Base-by-base conservation (phyloP, 2,797 vertebrate genomes). In the Lepus townsendii region DNA sequence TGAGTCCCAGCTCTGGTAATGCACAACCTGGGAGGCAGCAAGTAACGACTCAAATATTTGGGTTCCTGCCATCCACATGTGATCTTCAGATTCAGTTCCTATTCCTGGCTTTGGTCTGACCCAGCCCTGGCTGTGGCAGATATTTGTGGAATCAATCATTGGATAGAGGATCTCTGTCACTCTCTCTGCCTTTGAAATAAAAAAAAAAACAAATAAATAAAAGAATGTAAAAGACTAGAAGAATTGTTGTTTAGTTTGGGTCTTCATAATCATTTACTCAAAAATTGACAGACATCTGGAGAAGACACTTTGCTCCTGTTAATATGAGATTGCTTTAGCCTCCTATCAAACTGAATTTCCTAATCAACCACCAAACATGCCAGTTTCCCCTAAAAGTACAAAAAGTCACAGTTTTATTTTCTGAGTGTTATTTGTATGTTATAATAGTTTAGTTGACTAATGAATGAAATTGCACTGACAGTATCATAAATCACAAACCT, bases 221-320 rank as follows among this genome's bases (percentile, higher is more conserved):
- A 57, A 57, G 17, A 57, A 57, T 57, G 54, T 69, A 80, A 91
- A 89, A 38, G 86, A 11, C 27, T 38, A 79, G 66, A 60, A 30
- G 11, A 91, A 93, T 7, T 19, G 1, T 86, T 91, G 63, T 42
- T 86, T 94, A 54, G 68, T 92, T 93, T 85, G 16, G 65, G 65
- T 68, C 92, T 93, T 77, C 77, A 30, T 89, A 92, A 71, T n/a
- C 72, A 22, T 35, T 91, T 52, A 62, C 75, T 90, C 90, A 68
- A 66, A 94, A 79, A 80, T 57, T 92, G 12, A 57, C 54, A 76
- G 12, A 63, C 54, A 71, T 85, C 76, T 72, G 27, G 73, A 85
- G 50, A 92, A 30, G 10, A 93, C 32, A 82, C 7, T 95, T 95
- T 83, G 50, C 27, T 54, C 35, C 20, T 26, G 12, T 88, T 27